These are phyloP conservation scores for Drosophila insularis DNA, from an alignment of 1,140 invertebrate genomes.

Conservation along the genomic window DNA sequence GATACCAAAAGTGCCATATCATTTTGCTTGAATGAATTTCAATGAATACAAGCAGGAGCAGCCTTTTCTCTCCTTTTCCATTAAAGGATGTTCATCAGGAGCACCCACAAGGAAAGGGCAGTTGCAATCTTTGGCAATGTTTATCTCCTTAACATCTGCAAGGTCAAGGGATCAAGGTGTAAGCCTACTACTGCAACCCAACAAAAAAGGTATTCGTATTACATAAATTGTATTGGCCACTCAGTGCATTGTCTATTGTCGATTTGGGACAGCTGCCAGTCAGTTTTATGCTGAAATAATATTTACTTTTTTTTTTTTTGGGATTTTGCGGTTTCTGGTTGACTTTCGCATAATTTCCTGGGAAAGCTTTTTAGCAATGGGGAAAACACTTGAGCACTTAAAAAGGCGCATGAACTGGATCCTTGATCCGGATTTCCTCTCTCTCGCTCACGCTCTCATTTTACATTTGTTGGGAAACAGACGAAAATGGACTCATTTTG, in stretches of 20 bases:
- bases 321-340: constrained; percentile 37
- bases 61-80: constrained; percentile 17
- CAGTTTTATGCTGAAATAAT: constrained; percentile 38
- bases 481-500: constrained; percentile 78
- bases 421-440: constrained; percentile 42
- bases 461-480: constrained; percentile 81
- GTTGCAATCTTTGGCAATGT: constrained; percentile 13
- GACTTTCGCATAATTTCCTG: constrained; percentile 72
- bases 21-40: constrained; percentile 9
- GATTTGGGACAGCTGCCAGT: constrained; percentile 37
- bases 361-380: constrained; percentile 59
- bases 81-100: constrained; percentile 43
- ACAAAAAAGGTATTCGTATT: constrained; percentile 42
- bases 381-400: constrained; percentile 76
- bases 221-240: constrained; percentile 14
- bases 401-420: constrained; percentile 73
- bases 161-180: constrained; percentile 64
- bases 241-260: constrained; percentile 19
- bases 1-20: constrained; percentile 4
- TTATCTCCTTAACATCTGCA: constrained; percentile 59
- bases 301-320: not conserved
- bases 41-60: constrained; percentile 10
- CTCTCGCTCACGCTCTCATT: constrained; percentile 58
- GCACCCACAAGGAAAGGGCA: constrained; percentile 37
- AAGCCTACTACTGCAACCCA: constrained; percentile 51